Conservation (phyloP, 2,113 vertebrate genomes). For the Plotosus lineatus region DNA sequence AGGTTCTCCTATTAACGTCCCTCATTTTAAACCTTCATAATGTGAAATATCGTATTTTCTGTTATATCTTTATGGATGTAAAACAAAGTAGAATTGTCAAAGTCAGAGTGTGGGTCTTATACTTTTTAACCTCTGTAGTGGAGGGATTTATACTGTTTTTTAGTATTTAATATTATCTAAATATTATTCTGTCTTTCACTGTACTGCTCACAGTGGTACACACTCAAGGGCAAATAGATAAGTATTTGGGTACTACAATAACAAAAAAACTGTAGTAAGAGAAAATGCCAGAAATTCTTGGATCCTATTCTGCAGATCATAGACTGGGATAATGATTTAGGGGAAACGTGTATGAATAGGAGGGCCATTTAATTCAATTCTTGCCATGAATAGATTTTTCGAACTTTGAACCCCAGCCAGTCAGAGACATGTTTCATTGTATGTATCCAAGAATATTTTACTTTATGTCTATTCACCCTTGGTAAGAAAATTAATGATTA, state of each 20-base stretch:
- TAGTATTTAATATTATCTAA: neutral
- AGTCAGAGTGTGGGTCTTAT: too few relatives aligned
- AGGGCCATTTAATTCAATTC: constrained; percentile 4
- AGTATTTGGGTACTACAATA: neutral
- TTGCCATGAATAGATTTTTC: constrained; percentile 2
- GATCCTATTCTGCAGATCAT: constrained; percentile 6
- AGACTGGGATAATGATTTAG: neutral
- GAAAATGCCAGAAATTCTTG: constrained; percentile 6
- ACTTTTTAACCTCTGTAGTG: neutral
- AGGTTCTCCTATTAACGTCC: neutral
- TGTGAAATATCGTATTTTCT: too few relatives aligned
- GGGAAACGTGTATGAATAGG: neutral
- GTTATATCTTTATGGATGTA: too few relatives aligned
- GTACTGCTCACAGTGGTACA: neutral
- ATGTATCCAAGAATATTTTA: neutral
- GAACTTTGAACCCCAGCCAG: neutral
- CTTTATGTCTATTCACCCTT: neutral
- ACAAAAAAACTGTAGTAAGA: neutral
- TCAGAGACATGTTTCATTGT: neutral
- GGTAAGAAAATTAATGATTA: neutral
- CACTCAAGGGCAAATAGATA: neutral
- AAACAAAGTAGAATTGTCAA: too few relatives aligned
- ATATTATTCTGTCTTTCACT: neutral
- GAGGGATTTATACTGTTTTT: too few relatives aligned
- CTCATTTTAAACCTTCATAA: too few relatives aligned